Evolutionary conservation across 1,140 invertebrate species (phyloP), one percentile per base, ranked within the genome.

Genomic region (Lepidurus apus): DNA sequence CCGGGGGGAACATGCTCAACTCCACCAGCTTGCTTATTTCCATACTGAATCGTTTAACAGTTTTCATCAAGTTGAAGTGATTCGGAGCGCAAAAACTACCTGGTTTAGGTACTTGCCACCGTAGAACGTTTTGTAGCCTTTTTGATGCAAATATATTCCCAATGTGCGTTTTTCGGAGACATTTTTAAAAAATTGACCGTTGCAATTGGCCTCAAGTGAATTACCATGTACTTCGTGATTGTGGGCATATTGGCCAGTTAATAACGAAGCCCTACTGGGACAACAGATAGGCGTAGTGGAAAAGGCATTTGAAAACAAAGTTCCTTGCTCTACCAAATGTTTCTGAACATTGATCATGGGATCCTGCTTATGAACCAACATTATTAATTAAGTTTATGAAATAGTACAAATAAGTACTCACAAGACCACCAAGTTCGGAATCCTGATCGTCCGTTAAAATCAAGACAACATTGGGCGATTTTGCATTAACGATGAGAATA

Each of bases 381-480:
- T 47, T 26, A n/a, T 76, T n/a, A 26, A 76, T 47, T 21, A 44
- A 45, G 17, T 77, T 65, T 74, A 78, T 26, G 13, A 74, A 43
- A 42, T 5, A 21, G 8, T 1, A 13, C 1, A 34, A 42, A 7
- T 44, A 21, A 24, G 1, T 10, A 88, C 88, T 88, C 87, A 92
- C 91, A 88, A 93, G 89, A 44, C 93, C 91, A 85, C 91, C 90
- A 44, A 96, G 85, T 75, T 90, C 85, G 2, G 89, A 85, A 87
- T 96, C 95, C 84, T 95, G 93, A 87, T 96, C 94, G 85, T 96
- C 94, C 13, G 92, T 94, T 75, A 96, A 81, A 74, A 96, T 88
- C 53, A 96, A 83, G 47, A 96, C 86, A 81, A 96, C 91, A 85
- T 96, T 96, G 92, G 87, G 78, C n/a, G 34, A 0, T 17, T 65